These are phyloP conservation scores for Hyles vespertilio DNA, from an alignment of 1,140 invertebrate genomes.

Conservation along the genomic window DNA sequence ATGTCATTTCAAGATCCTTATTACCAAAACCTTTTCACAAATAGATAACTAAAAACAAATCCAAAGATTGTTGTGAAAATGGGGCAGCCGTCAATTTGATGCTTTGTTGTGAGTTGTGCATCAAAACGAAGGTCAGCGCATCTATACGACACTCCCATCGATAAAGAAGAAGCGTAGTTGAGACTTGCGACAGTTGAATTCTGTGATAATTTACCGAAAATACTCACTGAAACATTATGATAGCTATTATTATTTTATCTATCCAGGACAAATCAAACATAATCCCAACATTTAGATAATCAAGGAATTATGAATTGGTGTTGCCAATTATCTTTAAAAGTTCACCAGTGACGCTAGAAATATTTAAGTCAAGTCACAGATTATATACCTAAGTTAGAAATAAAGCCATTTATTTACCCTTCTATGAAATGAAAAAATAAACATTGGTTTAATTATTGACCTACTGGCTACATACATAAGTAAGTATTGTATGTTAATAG, in stretches of 20 bases:
- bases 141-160: slow-evolving; percentile 70
- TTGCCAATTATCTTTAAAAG: slow-evolving; percentile 35
- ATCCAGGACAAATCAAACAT: slow-evolving; percentile 69
- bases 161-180: slow-evolving; percentile 35
- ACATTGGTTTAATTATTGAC: too few relatives aligned
- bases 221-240: slow-evolving; percentile 72
- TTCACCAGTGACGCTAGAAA: slow-evolving; percentile 18
- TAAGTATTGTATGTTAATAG: background rate
- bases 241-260: slow-evolving; percentile 53
- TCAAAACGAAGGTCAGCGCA: slow-evolving; percentile 76
- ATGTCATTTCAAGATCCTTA: slow-evolving; percentile 31
- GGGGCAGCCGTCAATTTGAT: slow-evolving; percentile 76
- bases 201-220: slow-evolving; percentile 40
- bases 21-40: slow-evolving; percentile 37
- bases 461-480: background rate
- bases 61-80: slow-evolving; percentile 74
- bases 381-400: background rate
- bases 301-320: slow-evolving; percentile 58
- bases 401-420: too few relatives aligned
- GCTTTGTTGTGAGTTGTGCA: slow-evolving; percentile 77
- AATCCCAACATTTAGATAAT: slow-evolving; percentile 70
- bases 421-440: too few relatives aligned
- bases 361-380: slow-evolving; percentile 2
- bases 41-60: slow-evolving; percentile 51
- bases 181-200: slow-evolving; percentile 33